Conservation (phyloP, 2,113 vertebrate genomes). For the Theristicus caerulescens region DNA sequence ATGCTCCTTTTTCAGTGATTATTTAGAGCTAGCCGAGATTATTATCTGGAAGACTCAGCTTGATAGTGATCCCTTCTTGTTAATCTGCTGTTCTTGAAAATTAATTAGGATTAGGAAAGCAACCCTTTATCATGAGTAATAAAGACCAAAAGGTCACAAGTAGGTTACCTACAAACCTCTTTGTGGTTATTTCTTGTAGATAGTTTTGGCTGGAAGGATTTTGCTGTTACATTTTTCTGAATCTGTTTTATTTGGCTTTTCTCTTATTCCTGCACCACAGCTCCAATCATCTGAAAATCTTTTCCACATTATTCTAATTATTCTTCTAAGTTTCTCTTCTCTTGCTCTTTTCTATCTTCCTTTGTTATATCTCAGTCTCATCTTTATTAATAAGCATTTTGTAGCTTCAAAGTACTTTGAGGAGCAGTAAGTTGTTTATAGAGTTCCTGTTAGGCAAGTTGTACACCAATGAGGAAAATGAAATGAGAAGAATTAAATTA, state of each 20-base stretch:
- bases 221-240: background rate
- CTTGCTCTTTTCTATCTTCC: background rate
- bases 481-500: background rate
- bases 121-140: background rate
- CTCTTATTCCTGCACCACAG: background rate
- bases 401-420: background rate
- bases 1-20: background rate
- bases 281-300: background rate
- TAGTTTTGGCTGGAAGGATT: background rate
- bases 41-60: background rate
- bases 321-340: background rate
- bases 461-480: background rate
- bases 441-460: background rate
- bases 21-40: conserved; percentile 4
- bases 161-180: background rate
- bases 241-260: background rate
- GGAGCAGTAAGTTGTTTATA: background rate
- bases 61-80: conserved; percentile 11
- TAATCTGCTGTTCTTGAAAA: conserved; percentile 21
- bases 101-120: conserved; percentile 31
- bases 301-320: background rate
- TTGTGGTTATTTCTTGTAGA: background rate
- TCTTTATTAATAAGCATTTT: background rate
- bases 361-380: background rate
- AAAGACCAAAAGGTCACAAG: background rate